phyloP scores from a whole-genome alignment of 2,888 invertebrate species.

The Andrena bicolor region DNA sequence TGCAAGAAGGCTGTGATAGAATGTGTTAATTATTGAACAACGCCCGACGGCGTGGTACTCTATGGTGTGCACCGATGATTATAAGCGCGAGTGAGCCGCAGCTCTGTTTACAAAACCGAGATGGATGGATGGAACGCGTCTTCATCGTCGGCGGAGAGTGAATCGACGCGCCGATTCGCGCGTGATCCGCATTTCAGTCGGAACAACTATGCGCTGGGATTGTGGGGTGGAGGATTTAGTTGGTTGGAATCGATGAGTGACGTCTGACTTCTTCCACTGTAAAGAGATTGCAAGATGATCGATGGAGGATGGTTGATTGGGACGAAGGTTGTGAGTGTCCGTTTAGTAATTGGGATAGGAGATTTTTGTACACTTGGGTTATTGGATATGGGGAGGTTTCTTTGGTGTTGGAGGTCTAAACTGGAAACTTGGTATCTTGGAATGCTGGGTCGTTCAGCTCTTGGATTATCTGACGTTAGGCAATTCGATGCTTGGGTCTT shows the following conservation, averaged over 20 bases:
- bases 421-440: background rate
- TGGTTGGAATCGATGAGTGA: background rate
- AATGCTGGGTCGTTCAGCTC: background rate
- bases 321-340: no score
- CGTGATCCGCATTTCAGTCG: background rate
- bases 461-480: background rate
- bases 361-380: no score
- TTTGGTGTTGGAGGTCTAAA: background rate
- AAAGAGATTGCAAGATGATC: no score
- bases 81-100: conserved; percentile 16
- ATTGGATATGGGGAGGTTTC: background rate
- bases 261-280: no score
- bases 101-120: conserved; percentile 23
- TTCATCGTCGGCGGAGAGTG: background rate
- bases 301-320: no score
- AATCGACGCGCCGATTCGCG: background rate
- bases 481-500: background rate
- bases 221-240: background rate
- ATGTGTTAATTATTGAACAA: conserved; percentile 54
- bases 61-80: conserved; percentile 9
- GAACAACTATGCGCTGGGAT: background rate
- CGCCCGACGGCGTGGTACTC: conserved; percentile 7
- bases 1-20: conserved; percentile 1
- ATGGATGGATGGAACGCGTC: background rate
- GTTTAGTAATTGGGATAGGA: no score